Evolutionary conservation across 2,888 invertebrate genomes (phyloP).

Genomic region (Dicyrtoma fusca): DNA sequence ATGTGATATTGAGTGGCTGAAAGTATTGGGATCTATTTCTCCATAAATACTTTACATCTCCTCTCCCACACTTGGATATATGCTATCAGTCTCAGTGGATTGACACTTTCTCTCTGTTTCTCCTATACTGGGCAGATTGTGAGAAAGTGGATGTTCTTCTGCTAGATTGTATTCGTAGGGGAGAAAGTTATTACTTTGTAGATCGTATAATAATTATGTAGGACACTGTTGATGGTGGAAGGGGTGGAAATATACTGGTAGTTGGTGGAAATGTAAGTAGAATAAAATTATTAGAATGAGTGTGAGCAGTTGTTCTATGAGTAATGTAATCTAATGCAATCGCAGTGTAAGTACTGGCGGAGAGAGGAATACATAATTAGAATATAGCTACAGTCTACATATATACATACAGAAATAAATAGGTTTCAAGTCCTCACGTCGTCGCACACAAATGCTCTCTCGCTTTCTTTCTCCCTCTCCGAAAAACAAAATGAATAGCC

Average conservation of each 20-base stretch:
- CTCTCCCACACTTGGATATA: not conserved
- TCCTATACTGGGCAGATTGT: no score
- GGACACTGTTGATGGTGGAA: no score
- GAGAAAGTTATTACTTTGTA: no score
- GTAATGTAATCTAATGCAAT: not conserved
- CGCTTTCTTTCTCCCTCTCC: no score
- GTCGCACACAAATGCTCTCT: constrained; percentile 27
- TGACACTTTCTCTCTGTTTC: no score
- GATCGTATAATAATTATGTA: no score
- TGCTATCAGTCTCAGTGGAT: not conserved
- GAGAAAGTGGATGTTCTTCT: no score
- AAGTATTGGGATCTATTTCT: not conserved
- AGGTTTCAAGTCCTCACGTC: constrained; percentile 22
- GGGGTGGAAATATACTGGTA: no score
- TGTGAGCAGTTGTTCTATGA: not conserved
- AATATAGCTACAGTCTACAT: no score
- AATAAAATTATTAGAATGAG: not conserved
- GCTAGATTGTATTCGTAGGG: no score
- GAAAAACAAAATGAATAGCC: constrained; percentile 28
- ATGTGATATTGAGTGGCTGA: no score
- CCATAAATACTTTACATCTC: not conserved
- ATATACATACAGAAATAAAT: no score
- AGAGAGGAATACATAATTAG: not conserved
- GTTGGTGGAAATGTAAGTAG: not conserved
- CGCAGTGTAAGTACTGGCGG: not conserved